These are phyloP conservation scores for Etheostoma cragini DNA, from an alignment of 2,113 vertebrate genomes.

Conservation along the genomic window DNA sequence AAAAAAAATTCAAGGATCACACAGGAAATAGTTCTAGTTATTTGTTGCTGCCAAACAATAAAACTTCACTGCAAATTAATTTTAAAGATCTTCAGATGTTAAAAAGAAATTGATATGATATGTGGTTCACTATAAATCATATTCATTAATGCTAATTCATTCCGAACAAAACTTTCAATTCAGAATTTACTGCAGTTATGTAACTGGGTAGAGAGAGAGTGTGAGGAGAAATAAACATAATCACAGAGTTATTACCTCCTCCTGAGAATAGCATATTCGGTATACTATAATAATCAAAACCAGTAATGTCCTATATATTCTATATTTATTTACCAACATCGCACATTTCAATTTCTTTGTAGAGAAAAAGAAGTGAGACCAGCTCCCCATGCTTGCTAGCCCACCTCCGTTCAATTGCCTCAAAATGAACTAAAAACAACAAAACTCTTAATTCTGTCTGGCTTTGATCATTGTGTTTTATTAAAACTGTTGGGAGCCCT, in stretches of 20 bases:
- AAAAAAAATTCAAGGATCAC: constrained; percentile 20
- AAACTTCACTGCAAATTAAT: constrained; percentile 29
- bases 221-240: constrained; percentile 41
- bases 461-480: constrained; percentile 78
- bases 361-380: constrained; percentile 48
- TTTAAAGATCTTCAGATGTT: constrained; percentile 26
- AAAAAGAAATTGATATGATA: constrained; percentile 15
- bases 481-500: constrained; percentile 72
- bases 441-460: constrained; percentile 71
- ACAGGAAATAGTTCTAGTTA: constrained; percentile 7
- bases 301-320: constrained; percentile 69
- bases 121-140: constrained; percentile 31
- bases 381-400: constrained; percentile 56
- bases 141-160: constrained; percentile 59
- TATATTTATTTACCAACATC: constrained; percentile 68
- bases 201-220: constrained; percentile 18
- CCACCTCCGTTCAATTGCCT: constrained; percentile 52
- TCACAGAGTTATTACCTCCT: constrained; percentile 38
- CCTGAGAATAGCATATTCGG: constrained; percentile 49
- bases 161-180: constrained; percentile 58
- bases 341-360: constrained; percentile 65
- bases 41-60: constrained; percentile 20
- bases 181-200: constrained; percentile 46
- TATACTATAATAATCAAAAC: constrained; percentile 59
- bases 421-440: constrained; percentile 70